Base-by-base conservation (phyloP, 2,113 vertebrate species). In the Megaceryle maxima region DNA sequence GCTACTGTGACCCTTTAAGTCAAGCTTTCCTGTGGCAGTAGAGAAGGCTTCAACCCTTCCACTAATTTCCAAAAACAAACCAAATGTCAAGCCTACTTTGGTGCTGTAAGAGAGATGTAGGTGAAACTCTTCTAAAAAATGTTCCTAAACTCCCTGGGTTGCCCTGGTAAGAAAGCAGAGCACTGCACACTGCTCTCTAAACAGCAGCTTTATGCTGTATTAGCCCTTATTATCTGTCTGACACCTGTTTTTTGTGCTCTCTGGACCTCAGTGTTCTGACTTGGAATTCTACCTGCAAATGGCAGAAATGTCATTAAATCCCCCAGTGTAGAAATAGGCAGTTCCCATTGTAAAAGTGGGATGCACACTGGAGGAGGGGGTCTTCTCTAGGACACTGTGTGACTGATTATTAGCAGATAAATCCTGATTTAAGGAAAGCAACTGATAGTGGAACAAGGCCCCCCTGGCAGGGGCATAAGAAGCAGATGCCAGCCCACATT, bases 381-480 rank as follows among this genome's bases (percentile, higher is more conserved):
- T 85, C 53, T 64, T 73, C 69, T 39, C 62, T 41, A n/a, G 74
- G 28, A 41, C 19, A 31, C 37, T 1, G 3, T 11, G 6, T 20
- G 29, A 48, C 53, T 89, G 35, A 64, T 37, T 10, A 9, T 28
- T 69, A 44, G 22, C 53, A 89, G 39, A 68, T 29, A 83, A 77
- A 75, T 57, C 41, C 46, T 10, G 41, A 67, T 59, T 73, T 83
- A 73, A 62, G 70, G 41, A 63, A 85, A 91, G n/a, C 25, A 69
- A 12, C 28, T 85, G 78, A 24, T 3, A 63, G 48, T 29, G 19
- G 31, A 80, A 43, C 28, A 24, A 5, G 1, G 37, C 13, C 8
- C 8, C 24, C 19, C 19, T 19, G 15, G 2, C 10, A 51, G 66
- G 0, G 2, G 14, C 44, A 74, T 7, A n/a, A 35, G n/a, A 39